These are phyloP conservation scores for Arvicola amphibius DNA, from an alignment of 2,797 vertebrate species.

Conservation along the genomic window DNA sequence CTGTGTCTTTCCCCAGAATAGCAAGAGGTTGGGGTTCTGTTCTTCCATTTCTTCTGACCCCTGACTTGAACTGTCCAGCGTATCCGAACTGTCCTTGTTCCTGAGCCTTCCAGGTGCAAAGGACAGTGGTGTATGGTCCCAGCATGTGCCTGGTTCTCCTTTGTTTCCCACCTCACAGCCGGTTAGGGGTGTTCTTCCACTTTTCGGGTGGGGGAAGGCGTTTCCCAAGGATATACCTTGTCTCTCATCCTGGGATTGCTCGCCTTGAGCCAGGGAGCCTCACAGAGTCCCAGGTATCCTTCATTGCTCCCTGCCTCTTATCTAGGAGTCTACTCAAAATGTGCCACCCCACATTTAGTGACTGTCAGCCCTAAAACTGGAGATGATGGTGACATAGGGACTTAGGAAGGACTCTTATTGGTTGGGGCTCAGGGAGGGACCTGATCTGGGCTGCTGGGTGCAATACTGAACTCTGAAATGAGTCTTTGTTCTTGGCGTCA, in stretches of 20 bases:
- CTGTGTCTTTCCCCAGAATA: background rate
- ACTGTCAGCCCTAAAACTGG: background rate
- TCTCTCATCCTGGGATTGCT: background rate
- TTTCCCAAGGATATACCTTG: background rate
- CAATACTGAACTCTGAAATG: background rate
- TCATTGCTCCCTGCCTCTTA: background rate
- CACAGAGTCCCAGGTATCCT: background rate
- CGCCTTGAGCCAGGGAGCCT: background rate
- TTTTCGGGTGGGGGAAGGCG: too few relatives aligned
- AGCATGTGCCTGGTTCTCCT: background rate
- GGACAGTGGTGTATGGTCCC: background rate
- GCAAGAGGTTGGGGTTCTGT: background rate
- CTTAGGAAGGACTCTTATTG: background rate
- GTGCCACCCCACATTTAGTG: background rate
- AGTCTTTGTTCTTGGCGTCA: constrained; percentile 36
- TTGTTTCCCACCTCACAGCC: background rate
- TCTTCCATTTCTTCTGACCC: background rate
- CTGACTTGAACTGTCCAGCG: background rate
- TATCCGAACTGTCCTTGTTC: background rate
- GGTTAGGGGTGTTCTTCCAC: background rate
- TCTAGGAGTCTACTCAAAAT: background rate
- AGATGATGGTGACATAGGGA: background rate
- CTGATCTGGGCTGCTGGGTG: background rate
- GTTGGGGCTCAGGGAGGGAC: background rate
- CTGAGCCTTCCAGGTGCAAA: background rate